Percentiles rank a stretch among this genome's conserved stretches.
Evolutionary conservation across 2,113 vertebrate species (phyloP).

Genomic region (Trogon melanurus): DNA sequence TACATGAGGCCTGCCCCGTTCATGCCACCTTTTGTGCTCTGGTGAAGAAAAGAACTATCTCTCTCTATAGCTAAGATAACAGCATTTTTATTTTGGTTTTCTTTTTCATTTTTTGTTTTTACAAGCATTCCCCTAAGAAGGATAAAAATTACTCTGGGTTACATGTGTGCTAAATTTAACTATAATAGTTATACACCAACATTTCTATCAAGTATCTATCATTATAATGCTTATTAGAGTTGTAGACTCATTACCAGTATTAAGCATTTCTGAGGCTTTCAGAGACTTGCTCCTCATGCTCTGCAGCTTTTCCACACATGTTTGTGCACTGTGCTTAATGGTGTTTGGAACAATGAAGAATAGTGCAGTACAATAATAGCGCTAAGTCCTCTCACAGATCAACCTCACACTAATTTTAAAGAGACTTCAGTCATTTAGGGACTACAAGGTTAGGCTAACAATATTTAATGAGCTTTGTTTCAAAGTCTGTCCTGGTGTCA

Average conservation of each 20-base stretch:
- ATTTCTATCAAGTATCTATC: neutral
- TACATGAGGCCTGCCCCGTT: neutral
- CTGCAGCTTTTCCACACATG: neutral
- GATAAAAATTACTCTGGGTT: neutral
- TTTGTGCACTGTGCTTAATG: neutral
- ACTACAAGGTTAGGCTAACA: neutral
- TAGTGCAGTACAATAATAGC: neutral
- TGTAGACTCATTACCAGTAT: neutral
- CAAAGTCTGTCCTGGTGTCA: neutral
- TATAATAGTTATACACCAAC: neutral
- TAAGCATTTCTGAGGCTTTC: neutral
- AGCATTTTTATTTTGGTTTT: neutral
- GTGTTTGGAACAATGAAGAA: neutral
- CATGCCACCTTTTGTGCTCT: neutral
- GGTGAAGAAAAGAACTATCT: neutral
- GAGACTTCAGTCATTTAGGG: neutral
- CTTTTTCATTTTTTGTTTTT: neutral
- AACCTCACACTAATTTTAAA: constrained; percentile 1
- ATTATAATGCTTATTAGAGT: neutral
- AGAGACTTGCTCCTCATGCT: neutral
- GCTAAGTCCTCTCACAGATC: neutral
- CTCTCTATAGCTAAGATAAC: neutral
- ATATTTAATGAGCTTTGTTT: neutral
- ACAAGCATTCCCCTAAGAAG: neutral
- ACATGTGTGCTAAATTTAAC: neutral